phyloP scores from a whole-genome alignment of 2,113 vertebrate genomes.

The Apistogramma diplotaenia region DNA sequence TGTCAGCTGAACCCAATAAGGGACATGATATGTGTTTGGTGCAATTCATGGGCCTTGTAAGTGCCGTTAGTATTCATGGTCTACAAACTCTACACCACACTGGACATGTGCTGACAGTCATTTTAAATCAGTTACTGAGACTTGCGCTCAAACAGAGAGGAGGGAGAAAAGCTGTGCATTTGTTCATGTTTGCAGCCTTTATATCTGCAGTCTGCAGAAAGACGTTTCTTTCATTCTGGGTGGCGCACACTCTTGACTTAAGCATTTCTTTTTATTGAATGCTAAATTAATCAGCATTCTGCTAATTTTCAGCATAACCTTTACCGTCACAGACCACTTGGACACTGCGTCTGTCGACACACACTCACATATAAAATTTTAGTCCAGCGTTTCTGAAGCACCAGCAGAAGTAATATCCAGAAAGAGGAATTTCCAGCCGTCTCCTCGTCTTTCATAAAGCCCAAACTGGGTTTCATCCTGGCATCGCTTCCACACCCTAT shows the following conservation, averaged over 20 bases:
- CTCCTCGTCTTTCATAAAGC: conserved; percentile 11
- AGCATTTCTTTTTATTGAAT: neutral
- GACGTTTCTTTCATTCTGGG: neutral
- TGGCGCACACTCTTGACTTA: neutral
- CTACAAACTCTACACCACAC: conserved; percentile 34
- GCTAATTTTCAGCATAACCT: neutral
- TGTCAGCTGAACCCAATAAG: conserved; percentile 29
- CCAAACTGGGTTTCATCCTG: conserved; percentile 32
- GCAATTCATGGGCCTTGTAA: conserved; percentile 44
- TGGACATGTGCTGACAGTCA: conserved; percentile 54
- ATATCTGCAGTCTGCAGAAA: neutral
- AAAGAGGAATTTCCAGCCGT: conserved; percentile 1
- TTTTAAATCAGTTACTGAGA: conserved; percentile 44
- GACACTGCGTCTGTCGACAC: neutral
- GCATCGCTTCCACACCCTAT: conserved; percentile 12
- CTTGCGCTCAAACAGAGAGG: neutral
- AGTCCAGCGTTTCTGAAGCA: neutral
- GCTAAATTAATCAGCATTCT: neutral
- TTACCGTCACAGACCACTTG: neutral
- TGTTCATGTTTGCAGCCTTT: conserved; percentile 1
- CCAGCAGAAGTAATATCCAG: conserved; percentile 7
- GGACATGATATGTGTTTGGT: conserved; percentile 43
- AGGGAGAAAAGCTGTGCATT: conserved; percentile 23
- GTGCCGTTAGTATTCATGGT: conserved; percentile 48
- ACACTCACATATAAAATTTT: neutral